Evolutionary conservation across 2,888 invertebrate genomes (phyloP).

Genomic region (Brenthis daphne): DNA sequence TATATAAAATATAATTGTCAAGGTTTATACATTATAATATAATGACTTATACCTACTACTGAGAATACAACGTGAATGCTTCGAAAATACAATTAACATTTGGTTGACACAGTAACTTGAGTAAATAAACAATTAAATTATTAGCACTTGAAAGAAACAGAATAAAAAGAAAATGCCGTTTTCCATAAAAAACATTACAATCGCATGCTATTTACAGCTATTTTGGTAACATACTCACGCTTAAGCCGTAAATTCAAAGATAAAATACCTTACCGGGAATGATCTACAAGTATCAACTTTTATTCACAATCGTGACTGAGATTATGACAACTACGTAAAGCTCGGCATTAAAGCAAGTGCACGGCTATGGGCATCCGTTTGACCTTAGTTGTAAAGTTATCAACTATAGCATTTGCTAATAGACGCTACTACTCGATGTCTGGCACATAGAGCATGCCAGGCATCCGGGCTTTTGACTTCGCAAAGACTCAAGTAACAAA

Average conservation of each 20-base stretch:
- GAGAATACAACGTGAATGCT: too few species aligned
- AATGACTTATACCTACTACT: too few species aligned
- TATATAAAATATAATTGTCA: too few species aligned
- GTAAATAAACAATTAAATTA: too few species aligned
- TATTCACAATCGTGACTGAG: constrained; percentile 39
- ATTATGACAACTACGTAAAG: constrained; percentile 41
- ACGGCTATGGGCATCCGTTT: background rate
- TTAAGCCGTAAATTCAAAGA: background rate
- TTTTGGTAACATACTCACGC: background rate
- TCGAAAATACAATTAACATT: too few species aligned
- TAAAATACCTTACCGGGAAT: constrained; percentile 29
- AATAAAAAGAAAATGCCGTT: too few species aligned
- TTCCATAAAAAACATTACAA: too few species aligned
- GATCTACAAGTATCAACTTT: constrained; percentile 35
- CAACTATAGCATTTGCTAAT: constrained; percentile 53
- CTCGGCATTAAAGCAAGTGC: constrained; percentile 17
- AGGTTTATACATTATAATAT: too few species aligned
- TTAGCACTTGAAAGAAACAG: too few species aligned
- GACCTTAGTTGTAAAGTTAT: constrained; percentile 41
- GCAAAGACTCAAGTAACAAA: constrained; percentile 61
- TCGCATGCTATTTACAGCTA: too few species aligned
- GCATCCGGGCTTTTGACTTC: constrained; percentile 47
- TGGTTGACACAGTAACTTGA: too few species aligned
- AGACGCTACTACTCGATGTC: constrained; percentile 61
- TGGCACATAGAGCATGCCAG: constrained; percentile 50